These are phyloP conservation scores for Heterotis niloticus DNA, from an alignment of 2,113 vertebrate species.

Conservation along the genomic window DNA sequence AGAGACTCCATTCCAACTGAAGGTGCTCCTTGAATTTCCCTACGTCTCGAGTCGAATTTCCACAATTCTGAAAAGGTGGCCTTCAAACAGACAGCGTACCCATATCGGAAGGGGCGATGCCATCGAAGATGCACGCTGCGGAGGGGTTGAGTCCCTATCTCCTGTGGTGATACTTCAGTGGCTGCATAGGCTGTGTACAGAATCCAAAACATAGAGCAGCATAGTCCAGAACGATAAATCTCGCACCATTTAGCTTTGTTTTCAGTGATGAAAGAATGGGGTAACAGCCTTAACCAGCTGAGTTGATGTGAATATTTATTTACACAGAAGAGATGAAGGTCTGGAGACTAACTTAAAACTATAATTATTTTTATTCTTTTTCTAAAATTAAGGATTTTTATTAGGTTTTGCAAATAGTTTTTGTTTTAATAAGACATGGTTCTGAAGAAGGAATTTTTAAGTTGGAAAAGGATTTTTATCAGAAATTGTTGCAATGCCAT, in stretches of 20 bases:
- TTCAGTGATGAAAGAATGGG: background rate
- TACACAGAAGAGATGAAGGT: too few relatives aligned
- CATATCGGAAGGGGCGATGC: too few relatives aligned
- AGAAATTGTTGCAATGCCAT: constrained; percentile 25
- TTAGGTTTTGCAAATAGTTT: constrained; percentile 4
- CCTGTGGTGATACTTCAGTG: too few relatives aligned
- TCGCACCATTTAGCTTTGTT: background rate
- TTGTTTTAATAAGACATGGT: constrained; percentile 12
- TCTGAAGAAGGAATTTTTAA: background rate
- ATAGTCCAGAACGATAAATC: background rate
- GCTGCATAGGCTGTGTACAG: background rate
- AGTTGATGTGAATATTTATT: constrained; percentile 1
- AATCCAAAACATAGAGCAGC: background rate
- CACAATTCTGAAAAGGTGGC: too few relatives aligned
- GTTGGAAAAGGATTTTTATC: constrained; percentile 18
- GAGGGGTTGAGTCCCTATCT: too few relatives aligned
- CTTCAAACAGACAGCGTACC: too few relatives aligned
- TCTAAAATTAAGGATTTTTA: constrained; percentile 18
- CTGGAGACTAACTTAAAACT: background rate
- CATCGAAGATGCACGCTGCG: too few relatives aligned
- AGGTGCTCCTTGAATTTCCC: too few relatives aligned
- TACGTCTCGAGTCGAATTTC: too few relatives aligned
- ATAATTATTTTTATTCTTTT: constrained; percentile 18
- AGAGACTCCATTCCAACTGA: background rate
- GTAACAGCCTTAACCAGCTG: background rate